Conservation (phyloP, 1,140 invertebrate genomes). For the Leptinotarsa lineolata region DNA sequence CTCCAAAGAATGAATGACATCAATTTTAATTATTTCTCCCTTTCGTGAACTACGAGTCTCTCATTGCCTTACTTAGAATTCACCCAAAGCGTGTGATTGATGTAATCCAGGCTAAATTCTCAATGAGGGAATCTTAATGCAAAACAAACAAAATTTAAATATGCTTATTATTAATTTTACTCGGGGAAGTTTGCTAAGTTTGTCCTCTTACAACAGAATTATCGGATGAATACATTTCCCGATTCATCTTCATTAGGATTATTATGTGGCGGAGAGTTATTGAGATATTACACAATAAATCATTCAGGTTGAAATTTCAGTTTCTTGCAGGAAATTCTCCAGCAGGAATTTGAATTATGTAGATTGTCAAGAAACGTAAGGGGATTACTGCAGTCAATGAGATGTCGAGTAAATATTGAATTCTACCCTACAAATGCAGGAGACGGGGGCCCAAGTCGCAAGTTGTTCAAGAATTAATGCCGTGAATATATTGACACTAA, state of each 20-base stretch:
- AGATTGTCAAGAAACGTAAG: not conserved
- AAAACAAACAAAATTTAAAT: not conserved
- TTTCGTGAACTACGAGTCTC: not conserved
- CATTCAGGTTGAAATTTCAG: not conserved
- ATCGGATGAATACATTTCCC: not conserved
- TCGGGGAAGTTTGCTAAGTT: not conserved
- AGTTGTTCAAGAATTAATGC: too few species aligned
- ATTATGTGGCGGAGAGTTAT: not conserved
- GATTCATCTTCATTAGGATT: not conserved
- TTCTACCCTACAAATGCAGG: too few species aligned
- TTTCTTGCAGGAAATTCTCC: not conserved
- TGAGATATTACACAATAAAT: not conserved
- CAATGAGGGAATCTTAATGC: not conserved
- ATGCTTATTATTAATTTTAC: not conserved
- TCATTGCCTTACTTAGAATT: not conserved
- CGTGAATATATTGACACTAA: too few species aligned
- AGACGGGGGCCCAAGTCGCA: too few species aligned
- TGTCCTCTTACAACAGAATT: conserved; percentile 3
- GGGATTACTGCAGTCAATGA: too few species aligned
- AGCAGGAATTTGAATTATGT: not conserved
- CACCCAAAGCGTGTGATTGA: not conserved
- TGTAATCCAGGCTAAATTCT: not conserved
- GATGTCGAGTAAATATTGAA: too few species aligned
- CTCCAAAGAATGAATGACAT: not conserved
- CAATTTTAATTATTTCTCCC: not conserved